These are phyloP conservation scores for Leptinotarsa peninsularis DNA, from an alignment of 2,888 invertebrate species.

Conservation along the genomic window DNA sequence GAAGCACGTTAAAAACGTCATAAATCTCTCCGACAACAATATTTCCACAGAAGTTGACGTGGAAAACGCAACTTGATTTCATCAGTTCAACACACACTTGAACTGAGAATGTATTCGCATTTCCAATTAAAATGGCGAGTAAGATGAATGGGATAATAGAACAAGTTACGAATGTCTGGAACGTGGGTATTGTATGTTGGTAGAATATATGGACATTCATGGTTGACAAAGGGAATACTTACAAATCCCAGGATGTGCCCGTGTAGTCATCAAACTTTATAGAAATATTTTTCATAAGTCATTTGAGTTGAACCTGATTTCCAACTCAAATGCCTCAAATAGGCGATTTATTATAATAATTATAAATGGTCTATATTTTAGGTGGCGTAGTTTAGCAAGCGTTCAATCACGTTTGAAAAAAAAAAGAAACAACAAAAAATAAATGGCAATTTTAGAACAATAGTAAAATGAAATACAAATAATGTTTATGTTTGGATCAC, in stretches of 20 bases:
- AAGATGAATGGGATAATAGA: conserved; percentile 26
- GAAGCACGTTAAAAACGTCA: conserved; percentile 19
- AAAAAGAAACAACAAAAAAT: no score
- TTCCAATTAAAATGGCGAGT: conserved; percentile 28
- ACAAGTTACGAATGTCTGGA: conserved; percentile 28
- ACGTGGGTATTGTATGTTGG: conserved; percentile 16
- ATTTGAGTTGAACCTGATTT: background rate
- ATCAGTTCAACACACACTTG: conserved; percentile 17
- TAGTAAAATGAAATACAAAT: no score
- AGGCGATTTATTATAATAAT: no score
- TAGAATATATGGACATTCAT: conserved; percentile 26
- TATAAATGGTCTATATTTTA: no score
- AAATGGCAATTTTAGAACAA: no score
- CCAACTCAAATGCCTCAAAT: no score
- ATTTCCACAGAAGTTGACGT: conserved; percentile 11
- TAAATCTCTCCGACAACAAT: conserved; percentile 15
- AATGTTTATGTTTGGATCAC: no score
- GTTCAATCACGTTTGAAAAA: no score
- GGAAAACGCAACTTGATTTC: conserved; percentile 22
- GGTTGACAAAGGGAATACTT: background rate
- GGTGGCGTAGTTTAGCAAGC: no score
- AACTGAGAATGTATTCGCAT: conserved; percentile 11
- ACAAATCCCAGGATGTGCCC: background rate
- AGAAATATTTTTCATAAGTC: background rate
- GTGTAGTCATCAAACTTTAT: background rate